Percentiles rank a stretch among this genome's conserved stretches.
Conservation (phyloP, 2,797 vertebrate species). For the Coreius guichenoti region DNA sequence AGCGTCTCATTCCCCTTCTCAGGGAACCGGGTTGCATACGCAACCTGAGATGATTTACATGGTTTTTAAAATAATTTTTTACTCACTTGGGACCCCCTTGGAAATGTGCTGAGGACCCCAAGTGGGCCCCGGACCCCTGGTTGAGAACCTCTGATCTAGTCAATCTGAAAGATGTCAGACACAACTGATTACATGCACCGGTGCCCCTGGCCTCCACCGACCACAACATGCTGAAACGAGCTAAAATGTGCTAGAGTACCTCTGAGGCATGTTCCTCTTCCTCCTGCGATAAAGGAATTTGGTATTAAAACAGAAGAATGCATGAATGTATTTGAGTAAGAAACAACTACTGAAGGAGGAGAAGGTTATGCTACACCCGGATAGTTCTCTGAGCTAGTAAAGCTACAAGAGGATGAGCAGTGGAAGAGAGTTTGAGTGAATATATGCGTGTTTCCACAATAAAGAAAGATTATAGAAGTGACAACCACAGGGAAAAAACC, state of each 20-base stretch:
- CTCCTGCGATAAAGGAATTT: conserved; percentile 64
- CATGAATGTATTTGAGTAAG: neutral
- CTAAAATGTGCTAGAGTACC: conserved; percentile 68
- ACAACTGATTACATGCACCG: conserved; percentile 60
- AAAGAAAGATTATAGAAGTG: conserved; percentile 20
- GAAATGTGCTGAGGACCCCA: neutral
- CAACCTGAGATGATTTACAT: neutral
- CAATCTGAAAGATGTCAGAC: conserved; percentile 3
- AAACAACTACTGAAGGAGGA: neutral
- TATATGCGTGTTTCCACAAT: conserved; percentile 30
- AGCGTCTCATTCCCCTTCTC: neutral
- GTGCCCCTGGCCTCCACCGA: neutral
- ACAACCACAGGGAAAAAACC: conserved; percentile 56
- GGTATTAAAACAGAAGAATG: conserved; percentile 37
- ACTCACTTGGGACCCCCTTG: no score
- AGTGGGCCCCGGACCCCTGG: neutral
- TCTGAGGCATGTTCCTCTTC: conserved; percentile 76
- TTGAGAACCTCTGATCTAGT: conserved; percentile 17
- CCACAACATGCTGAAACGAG: conserved; percentile 63
- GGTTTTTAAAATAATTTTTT: neutral
- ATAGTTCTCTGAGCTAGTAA: neutral
- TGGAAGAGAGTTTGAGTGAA: neutral
- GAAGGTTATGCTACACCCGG: neutral
- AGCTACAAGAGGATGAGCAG: neutral
- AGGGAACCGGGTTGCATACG: neutral